Percentiles rank a stretch among this genome's conserved stretches.
phyloP scores from a whole-genome alignment of 2,113 vertebrate genomes.

The Chloropsis cyanopogon region DNA sequence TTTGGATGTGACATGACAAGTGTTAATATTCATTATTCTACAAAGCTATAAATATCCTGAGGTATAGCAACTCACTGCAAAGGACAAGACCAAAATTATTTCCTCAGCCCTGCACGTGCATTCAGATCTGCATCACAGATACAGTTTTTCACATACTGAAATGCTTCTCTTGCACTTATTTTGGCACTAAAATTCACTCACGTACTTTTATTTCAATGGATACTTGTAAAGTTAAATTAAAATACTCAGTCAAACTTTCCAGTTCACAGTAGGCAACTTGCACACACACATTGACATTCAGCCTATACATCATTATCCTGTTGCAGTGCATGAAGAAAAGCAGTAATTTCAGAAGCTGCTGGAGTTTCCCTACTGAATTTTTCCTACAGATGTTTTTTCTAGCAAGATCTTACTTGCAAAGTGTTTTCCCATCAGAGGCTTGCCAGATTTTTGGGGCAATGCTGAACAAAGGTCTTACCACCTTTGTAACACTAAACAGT shows the following conservation, averaged over 20 bases:
- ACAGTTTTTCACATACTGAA: neutral
- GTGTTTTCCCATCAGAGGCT: conserved; percentile 46
- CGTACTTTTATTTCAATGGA: neutral
- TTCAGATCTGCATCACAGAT: neutral
- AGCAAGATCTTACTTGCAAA: conserved; percentile 69
- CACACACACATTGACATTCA: neutral
- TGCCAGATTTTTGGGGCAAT: conserved; percentile 54
- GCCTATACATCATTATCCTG: neutral
- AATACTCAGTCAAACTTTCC: conserved; percentile 36
- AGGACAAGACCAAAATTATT: conserved; percentile 26
- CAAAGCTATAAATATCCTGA: conserved; percentile 48
- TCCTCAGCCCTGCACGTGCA: neutral
- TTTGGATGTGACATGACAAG: conserved; percentile 53
- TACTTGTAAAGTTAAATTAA: conserved; percentile 33
- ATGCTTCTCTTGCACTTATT: conserved; percentile 39
- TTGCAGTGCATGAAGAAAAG: neutral
- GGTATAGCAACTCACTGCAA: conserved; percentile 25
- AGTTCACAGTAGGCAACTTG: conserved; percentile 10
- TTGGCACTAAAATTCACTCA: conserved; percentile 5
- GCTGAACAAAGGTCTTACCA: conserved; percentile 62
- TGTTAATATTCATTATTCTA: conserved; percentile 65
- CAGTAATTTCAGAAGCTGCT: neutral
- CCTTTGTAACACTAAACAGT: conserved; percentile 51
- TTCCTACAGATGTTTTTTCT: conserved; percentile 43
- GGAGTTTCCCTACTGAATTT: conserved; percentile 35